These are phyloP conservation scores for Megalonaias nervosa DNA, from an alignment of 1,140 invertebrate species.

Conservation along the genomic window DNA sequence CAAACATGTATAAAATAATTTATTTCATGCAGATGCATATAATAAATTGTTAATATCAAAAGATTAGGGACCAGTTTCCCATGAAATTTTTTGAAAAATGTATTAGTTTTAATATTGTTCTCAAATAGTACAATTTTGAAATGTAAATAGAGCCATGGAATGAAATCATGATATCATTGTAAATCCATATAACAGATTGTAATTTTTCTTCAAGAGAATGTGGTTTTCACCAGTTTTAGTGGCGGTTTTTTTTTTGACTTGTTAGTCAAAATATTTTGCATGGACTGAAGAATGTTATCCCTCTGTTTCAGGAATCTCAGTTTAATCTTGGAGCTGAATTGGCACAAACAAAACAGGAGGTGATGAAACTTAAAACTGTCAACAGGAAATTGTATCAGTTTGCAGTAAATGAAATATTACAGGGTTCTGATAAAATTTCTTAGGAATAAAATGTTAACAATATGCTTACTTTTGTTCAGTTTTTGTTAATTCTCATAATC, in stretches of 20 bases:
- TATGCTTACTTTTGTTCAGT: too few species aligned
- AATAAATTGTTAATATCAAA: neutral
- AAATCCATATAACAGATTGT: too few species aligned
- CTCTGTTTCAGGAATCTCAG: neutral
- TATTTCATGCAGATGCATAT: neutral
- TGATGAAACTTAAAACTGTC: conserved; percentile 71
- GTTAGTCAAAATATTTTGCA: neutral
- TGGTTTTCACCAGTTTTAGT: too few species aligned
- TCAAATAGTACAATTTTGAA: neutral
- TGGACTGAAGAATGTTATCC: neutral
- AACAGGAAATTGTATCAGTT: conserved; percentile 74
- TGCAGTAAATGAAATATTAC: conserved; percentile 65
- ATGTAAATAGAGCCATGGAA: neutral
- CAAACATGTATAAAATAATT: neutral
- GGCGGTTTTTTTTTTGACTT: neutral
- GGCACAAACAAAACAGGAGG: conserved; percentile 65
- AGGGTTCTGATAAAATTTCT: neutral
- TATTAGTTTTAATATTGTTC: neutral
- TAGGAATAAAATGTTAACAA: too few species aligned
- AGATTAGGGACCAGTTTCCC: neutral
- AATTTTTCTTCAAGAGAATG: too few species aligned
- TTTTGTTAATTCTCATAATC: too few species aligned
- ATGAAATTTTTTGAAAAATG: neutral
- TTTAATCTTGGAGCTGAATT: conserved; percentile 40
- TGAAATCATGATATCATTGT: too few species aligned